Percentiles rank a stretch among this genome's conserved stretches.
These are phyloP conservation scores for Albula goreensis DNA, from an alignment of 2,113 vertebrate genomes.

Conservation along the genomic window DNA sequence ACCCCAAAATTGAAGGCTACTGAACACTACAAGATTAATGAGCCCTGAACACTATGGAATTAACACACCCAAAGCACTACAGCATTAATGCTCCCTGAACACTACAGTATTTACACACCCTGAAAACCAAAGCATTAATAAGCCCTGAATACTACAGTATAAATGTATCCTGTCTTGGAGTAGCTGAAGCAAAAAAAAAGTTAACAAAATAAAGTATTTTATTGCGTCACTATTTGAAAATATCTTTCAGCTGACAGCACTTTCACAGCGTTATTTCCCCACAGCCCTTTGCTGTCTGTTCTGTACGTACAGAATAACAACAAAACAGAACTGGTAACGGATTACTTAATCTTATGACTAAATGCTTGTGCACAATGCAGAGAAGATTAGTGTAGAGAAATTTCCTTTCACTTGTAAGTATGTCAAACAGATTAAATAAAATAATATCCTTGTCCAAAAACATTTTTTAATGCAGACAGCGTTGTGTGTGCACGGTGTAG, in stretches of 20 bases:
- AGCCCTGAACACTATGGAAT: no score
- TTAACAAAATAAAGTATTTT: not conserved
- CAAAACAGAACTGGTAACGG: conserved; percentile 2
- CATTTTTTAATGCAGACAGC: not conserved
- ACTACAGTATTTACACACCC: no score
- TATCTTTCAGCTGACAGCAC: not conserved
- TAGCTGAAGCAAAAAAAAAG: not conserved
- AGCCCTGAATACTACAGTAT: no score
- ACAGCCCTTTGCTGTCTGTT: conserved; percentile 4
- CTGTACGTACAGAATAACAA: not conserved
- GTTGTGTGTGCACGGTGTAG: not conserved
- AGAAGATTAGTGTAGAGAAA: no score
- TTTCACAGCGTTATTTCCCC: not conserved
- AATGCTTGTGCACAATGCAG: not conserved
- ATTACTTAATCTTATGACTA: not conserved
- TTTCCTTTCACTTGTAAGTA: no score
- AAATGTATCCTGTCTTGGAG: no score
- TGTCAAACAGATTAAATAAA: not conserved
- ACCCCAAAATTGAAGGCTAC: no score
- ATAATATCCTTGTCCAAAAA: not conserved
- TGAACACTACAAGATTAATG: no score
- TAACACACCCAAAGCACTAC: no score
- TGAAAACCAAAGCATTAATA: no score
- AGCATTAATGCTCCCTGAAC: no score
- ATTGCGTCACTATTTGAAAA: conserved; percentile 25